Evolutionary conservation across 2,888 invertebrate genomes (phyloP).

Genomic region (Elysia crispata): DNA sequence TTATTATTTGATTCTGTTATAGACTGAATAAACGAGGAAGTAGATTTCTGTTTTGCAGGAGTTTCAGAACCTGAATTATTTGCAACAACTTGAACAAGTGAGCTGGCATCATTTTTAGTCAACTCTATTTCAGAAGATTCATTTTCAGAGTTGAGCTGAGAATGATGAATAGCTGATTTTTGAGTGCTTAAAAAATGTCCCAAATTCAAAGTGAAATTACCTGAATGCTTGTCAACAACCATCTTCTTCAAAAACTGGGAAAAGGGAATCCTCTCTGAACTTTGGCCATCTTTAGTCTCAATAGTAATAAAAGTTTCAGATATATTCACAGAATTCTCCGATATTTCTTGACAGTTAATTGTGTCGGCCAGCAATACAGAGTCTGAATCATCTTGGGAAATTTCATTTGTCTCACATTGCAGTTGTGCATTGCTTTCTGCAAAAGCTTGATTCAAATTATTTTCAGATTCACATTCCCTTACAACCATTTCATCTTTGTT

Average conservation of each 20-base stretch:
- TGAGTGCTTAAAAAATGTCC: slow-evolving; percentile 30
- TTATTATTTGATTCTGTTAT: not conserved
- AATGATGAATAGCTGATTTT: not conserved
- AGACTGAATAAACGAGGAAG: not conserved
- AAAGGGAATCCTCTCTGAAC: slow-evolving; percentile 46
- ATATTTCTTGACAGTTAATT: too few relatives aligned
- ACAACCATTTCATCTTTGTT: too few relatives aligned
- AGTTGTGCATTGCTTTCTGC: too few relatives aligned
- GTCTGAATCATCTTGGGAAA: too few relatives aligned
- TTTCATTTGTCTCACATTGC: too few relatives aligned
- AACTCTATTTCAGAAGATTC: not conserved
- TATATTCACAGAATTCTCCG: slow-evolving; percentile 10
- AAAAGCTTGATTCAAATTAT: too few relatives aligned
- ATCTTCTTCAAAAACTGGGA: slow-evolving; percentile 43
- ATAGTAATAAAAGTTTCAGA: slow-evolving; percentile 45
- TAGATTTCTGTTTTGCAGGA: not conserved
- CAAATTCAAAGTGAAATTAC: slow-evolving; percentile 38
- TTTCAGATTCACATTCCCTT: too few relatives aligned
- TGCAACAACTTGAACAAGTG: not conserved
- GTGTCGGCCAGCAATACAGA: too few relatives aligned
- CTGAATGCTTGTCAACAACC: slow-evolving; percentile 39
- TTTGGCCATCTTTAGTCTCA: slow-evolving; percentile 47
- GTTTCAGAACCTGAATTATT: not conserved
- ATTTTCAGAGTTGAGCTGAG: not conserved
- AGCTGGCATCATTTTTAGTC: not conserved